A percentile compares a stretch with the other conserved stretches of the same genome.
Conservation (phyloP, 2,888 invertebrate genomes). For the Scaeva pyrastri region DNA sequence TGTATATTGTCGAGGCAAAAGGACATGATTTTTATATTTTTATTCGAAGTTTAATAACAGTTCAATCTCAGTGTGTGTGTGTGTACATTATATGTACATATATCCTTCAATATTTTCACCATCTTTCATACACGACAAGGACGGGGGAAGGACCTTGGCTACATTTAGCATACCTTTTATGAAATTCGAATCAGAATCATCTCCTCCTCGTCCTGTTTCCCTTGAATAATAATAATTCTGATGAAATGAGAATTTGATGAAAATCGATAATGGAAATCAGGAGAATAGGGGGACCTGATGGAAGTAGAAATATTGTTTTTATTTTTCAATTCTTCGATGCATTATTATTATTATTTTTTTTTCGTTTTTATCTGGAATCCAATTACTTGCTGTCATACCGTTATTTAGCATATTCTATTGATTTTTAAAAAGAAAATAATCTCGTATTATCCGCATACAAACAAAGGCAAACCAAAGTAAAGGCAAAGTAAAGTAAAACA, state of each 20-base stretch:
- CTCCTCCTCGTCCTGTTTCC: constrained; percentile 3
- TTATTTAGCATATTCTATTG: constrained; percentile 64
- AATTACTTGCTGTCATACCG: constrained; percentile 59
- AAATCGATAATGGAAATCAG: constrained; percentile 44
- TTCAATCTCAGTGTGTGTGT: constrained; percentile 6
- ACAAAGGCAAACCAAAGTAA: no score
- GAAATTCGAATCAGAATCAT: constrained; percentile 9
- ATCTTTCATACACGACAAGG: not conserved
- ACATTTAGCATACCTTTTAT: constrained; percentile 24
- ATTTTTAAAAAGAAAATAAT: constrained; percentile 42
- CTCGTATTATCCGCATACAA: constrained; percentile 16
- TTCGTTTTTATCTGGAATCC: constrained; percentile 47
- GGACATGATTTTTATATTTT: constrained; percentile 53
- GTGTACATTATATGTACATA: not conserved
- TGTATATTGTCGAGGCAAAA: constrained; percentile 7
- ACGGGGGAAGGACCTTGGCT: no score
- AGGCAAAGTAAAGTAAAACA: no score
- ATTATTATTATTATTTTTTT: not conserved
- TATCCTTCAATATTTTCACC: no score
- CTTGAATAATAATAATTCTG: constrained; percentile 24
- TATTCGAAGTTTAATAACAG: constrained; percentile 54
- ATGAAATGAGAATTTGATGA: constrained; percentile 67
- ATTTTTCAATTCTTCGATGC: not conserved
- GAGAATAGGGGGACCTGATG: no score
- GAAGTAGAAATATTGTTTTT: not conserved